Base-by-base conservation (phyloP, 2,113 vertebrate species). In the Rynchops niger region DNA sequence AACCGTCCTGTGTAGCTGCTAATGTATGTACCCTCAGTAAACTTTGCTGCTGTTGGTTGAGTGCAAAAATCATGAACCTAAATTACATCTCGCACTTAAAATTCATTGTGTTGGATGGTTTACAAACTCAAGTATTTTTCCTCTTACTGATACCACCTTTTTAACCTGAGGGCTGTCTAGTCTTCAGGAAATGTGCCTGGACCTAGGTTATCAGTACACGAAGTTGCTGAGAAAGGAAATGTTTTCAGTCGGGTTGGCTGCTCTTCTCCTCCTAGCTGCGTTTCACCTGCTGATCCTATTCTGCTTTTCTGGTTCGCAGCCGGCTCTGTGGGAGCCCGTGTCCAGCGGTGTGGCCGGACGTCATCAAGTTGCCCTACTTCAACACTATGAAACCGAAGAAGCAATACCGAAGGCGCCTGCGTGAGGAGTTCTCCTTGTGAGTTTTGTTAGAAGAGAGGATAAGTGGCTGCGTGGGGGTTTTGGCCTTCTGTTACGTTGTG, bases 381-480 rank as follows among this genome's bases (percentile, higher is more conserved):
- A 99, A 99, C 98, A 99, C 99, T 76, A 99, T 99, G 99, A 99
- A 99, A 94, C 99, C 99, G 79, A 99, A 99, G 98, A 99, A 99
- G 97, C 99, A 99, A 96, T 99, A 99, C 96, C 98, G 99, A 74
- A 98, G 99, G 53, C 98, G 99, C 34, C 98, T 99, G 82, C 98
- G 99, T 67, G 99, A 99, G 97, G 99, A 99, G 97, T 99, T 99
- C 96, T 98, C 99, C 92, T 99, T 99, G 99, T 99, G 97, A 98
- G 98, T 98, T 49, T 45, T 17, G 30, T 14, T 58, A 8, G 40
- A 76, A 61, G 77, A 42, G 36, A 66, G 38, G 34, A 82, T 65
- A 9, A 92, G 5, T 15, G 77, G 65, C 83, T 29, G 18, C 0
- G 1, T 16, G 32, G 42, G 36, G 45, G 12, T 49, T 38, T 2